Conservation (phyloP, 2,888 invertebrate genomes). For the Cetonia aurata region DNA sequence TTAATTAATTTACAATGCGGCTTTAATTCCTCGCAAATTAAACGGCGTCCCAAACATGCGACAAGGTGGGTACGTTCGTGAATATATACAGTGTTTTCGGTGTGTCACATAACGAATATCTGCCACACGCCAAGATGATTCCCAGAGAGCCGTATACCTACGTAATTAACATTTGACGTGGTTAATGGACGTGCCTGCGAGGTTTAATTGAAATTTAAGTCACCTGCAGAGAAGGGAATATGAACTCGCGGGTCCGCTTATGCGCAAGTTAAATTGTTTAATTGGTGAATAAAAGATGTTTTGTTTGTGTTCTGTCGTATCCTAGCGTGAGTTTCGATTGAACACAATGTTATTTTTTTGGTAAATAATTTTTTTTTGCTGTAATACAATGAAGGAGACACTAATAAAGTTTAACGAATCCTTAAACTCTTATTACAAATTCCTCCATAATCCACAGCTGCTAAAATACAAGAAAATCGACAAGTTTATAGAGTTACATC, state of each 20-base stretch:
- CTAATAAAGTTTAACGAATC: conserved; percentile 1
- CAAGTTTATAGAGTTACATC: not conserved
- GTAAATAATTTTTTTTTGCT: too few species aligned
- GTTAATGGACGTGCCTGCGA: not conserved
- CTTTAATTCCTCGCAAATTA: conserved; percentile 27
- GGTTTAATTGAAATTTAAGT: conserved; percentile 11
- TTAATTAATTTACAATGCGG: conserved; percentile 24
- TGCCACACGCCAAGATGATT: conserved; percentile 9
- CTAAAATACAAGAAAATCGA: not conserved
- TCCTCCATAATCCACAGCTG: too few species aligned
- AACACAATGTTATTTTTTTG: too few species aligned
- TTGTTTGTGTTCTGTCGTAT: too few species aligned
- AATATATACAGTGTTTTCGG: not conserved
- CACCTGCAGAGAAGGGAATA: too few species aligned
- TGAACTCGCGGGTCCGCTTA: too few species aligned
- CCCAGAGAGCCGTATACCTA: not conserved
- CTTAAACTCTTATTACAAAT: too few species aligned
- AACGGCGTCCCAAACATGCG: not conserved
- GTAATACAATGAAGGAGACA: not conserved
- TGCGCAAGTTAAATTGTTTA: too few species aligned
- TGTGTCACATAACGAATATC: conserved; percentile 15
- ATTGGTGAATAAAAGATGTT: too few species aligned
- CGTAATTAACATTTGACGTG: conserved; percentile 3
- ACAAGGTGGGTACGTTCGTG: conserved; percentile 6
- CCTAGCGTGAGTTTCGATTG: too few species aligned